Evolutionary conservation across 2,797 vertebrate species (phyloP).

Genomic region (Loris lydekkerianus): DNA sequence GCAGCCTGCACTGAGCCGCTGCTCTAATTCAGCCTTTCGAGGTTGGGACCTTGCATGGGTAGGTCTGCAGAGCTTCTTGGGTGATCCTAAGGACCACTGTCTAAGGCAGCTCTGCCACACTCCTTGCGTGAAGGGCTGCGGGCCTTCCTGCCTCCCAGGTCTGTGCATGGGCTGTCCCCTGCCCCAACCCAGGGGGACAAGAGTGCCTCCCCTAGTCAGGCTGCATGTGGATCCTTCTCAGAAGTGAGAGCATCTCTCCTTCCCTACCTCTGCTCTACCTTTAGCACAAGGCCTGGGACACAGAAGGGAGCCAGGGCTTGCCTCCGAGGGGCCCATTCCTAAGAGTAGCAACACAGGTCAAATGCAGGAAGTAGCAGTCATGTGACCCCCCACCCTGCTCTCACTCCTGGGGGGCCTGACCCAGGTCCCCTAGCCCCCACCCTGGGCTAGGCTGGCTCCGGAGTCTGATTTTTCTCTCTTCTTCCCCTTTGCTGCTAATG

Average conservation of each 20-base stretch:
- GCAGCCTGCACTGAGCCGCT: too few species aligned
- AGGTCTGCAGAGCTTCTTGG: too few species aligned
- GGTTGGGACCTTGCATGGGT: accelerated
- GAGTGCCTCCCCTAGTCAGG: neutral
- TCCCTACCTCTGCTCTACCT: neutral
- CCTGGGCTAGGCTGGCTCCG: neutral
- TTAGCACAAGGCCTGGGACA: neutral
- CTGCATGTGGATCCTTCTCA: neutral
- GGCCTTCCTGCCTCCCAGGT: neutral
- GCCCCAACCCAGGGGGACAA: accelerated
- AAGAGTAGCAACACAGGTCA: too few species aligned
- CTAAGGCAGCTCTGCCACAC: too few species aligned
- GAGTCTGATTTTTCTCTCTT: too few species aligned
- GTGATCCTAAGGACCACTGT: neutral
- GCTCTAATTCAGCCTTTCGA: neutral
- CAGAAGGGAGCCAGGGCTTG: neutral
- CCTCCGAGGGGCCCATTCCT: accelerated
- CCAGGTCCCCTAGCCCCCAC: neutral
- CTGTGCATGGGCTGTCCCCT: neutral
- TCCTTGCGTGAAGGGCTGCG: neutral
- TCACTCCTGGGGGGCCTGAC: neutral
- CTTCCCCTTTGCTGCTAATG: too few species aligned
- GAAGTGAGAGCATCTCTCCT: neutral
- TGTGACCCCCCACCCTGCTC: too few species aligned
- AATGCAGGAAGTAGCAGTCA: neutral